A percentile compares a stretch with the other conserved stretches of the same genome.
Conservation (phyloP, 2,888 invertebrate species). For the Meloe dianella region DNA sequence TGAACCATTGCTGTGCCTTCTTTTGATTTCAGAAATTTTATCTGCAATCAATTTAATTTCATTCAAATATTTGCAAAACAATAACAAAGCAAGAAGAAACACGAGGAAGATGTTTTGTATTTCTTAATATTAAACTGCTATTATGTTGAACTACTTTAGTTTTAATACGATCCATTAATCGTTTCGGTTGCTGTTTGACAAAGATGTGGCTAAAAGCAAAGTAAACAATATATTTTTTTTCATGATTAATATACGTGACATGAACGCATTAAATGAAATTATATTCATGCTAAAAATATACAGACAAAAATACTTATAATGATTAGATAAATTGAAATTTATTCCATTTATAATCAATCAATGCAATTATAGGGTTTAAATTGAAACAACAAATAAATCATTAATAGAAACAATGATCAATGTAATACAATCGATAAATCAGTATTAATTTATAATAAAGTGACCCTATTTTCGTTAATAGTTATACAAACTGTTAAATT, state of each 20-base stretch:
- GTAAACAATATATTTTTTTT: constrained; percentile 9
- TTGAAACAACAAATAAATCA: neutral
- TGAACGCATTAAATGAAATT: constrained; percentile 9
- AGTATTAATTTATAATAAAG: neutral
- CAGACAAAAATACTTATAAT: neutral
- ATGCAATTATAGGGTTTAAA: neutral
- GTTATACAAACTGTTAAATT: neutral
- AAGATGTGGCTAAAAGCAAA: constrained; percentile 12
- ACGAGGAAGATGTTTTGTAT: neutral
- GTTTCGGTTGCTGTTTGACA: constrained; percentile 4
- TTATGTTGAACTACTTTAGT: neutral
- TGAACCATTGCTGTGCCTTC: constrained; percentile 99
- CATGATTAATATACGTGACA: constrained; percentile 15
- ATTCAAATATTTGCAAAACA: neutral
- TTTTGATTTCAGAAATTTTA: constrained; percentile 98
- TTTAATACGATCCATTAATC: constrained; percentile 11
- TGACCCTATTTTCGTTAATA: neutral
- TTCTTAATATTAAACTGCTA: neutral
- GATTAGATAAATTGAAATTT: constrained; percentile 6
- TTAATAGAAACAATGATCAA: neutral
- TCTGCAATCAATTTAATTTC: constrained; percentile 47
- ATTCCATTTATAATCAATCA: constrained; percentile 2
- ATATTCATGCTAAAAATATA: neutral
- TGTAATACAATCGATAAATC: neutral
- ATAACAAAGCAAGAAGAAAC: neutral